These are phyloP conservation scores for Pogona vitticeps DNA, from an alignment of 2,113 vertebrate genomes.

Conservation along the genomic window DNA sequence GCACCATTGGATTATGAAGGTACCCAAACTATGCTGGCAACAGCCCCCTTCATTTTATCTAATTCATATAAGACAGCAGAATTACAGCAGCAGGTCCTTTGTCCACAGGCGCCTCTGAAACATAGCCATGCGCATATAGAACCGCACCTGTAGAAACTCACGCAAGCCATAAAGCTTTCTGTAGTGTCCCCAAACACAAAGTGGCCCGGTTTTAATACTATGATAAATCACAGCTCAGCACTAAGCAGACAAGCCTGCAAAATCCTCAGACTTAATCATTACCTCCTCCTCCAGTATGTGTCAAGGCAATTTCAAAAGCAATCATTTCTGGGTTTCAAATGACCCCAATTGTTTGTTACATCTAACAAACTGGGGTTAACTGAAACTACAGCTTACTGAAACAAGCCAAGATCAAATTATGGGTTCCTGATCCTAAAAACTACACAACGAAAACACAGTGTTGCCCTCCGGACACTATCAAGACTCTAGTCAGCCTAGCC, in stretches of 20 bases:
- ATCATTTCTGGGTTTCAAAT: neutral
- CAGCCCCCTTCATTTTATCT: neutral
- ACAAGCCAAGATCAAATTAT: neutral
- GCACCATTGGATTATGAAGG: neutral
- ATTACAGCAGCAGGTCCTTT: neutral
- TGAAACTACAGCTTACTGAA: neutral
- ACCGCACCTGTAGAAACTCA: too few relatives aligned
- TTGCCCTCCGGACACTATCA: too few relatives aligned
- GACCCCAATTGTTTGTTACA: neutral
- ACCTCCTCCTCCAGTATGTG: too few relatives aligned
- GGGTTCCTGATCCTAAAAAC: neutral
- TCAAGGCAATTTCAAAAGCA: neutral
- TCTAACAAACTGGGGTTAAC: neutral
- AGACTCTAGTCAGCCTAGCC: too few relatives aligned
- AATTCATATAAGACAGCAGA: neutral
- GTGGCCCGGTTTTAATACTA: neutral
- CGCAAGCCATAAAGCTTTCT: neutral
- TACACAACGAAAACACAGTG: too few relatives aligned
- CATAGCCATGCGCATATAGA: neutral
- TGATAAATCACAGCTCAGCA: neutral
- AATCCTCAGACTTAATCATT: neutral
- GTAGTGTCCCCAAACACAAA: neutral
- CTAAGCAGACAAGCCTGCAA: neutral
- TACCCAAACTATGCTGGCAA: neutral
- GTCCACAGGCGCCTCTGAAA: neutral